These are phyloP conservation scores for Silurus lanzhouensis DNA, from an alignment of 2,797 vertebrate species.

Conservation along the genomic window DNA sequence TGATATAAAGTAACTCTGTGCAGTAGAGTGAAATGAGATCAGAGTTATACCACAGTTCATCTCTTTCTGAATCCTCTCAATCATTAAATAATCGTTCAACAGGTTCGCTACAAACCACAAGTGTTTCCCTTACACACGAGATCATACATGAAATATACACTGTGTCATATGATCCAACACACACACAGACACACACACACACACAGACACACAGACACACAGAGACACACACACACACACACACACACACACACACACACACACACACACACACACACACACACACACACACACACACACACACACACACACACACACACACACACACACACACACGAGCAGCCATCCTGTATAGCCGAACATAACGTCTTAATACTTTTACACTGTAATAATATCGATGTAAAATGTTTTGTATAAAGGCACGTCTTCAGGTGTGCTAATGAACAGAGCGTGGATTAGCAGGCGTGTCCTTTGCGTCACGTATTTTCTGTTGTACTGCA, in stretches of 20 bases:
- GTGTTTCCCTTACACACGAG: constrained; percentile 33
- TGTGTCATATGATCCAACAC: constrained; percentile 31
- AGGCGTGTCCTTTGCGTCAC: constrained; percentile 16
- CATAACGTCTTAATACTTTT: constrained; percentile 30
- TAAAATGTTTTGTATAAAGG: constrained; percentile 5
- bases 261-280: constrained; percentile 36
- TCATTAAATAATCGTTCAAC: constrained; percentile 29
- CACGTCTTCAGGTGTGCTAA: constrained; percentile 12
- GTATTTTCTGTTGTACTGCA: constrained; percentile 38
- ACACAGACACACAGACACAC: not conserved
- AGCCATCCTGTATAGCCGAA: not conserved
- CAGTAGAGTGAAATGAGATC: not conserved
- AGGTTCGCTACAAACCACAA: constrained; percentile 19
- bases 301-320: constrained; percentile 10
- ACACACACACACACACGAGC: not conserved
- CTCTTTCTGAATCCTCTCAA: constrained; percentile 20
- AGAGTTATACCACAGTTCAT: not conserved
- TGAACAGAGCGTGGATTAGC: not conserved
- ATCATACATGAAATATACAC: constrained; percentile 38
- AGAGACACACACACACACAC: constrained; percentile 5
- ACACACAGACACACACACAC: not conserved
- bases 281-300: constrained; percentile 30
- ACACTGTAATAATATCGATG: constrained; percentile 15
- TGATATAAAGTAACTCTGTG: constrained; percentile 23
- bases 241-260: constrained; percentile 4